Percentiles rank a stretch among this genome's conserved stretches.
phyloP scores from a whole-genome alignment of 2,797 vertebrate species.

The Anguilla pacifica region DNA sequence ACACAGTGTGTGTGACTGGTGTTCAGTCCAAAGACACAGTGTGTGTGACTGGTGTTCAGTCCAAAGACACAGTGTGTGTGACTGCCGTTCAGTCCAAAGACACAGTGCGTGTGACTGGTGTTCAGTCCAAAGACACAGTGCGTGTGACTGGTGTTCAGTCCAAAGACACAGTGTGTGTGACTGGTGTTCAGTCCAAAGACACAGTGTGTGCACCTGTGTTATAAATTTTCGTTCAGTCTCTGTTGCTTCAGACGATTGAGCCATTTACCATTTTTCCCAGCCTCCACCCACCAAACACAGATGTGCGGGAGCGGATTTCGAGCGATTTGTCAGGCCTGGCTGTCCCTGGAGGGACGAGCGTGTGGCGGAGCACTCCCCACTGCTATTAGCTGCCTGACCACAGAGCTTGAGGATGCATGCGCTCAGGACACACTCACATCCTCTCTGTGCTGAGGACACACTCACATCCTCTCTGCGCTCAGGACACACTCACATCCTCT shows the following conservation, averaged over 20 bases:
- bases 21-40: too few relatives aligned
- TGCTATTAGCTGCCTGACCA: background rate
- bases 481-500: too few relatives aligned
- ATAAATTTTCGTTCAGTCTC: too few relatives aligned
- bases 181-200: background rate
- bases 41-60: too few relatives aligned
- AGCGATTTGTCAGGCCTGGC: background rate
- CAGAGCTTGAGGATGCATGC: background rate
- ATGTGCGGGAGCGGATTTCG: background rate
- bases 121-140: background rate
- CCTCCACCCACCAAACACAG: too few relatives aligned
- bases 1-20: too few relatives aligned
- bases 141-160: too few relatives aligned
- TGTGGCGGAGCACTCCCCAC: background rate
- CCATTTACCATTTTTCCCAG: background rate
- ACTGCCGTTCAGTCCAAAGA: too few relatives aligned
- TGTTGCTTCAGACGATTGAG: background rate
- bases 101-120: background rate
- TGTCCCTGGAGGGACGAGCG: background rate
- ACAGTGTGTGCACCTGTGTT: background rate
- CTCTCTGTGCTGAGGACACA: too few relatives aligned
- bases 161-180: background rate
- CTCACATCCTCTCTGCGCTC: too few relatives aligned
- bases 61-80: too few relatives aligned
- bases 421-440: background rate